phyloP scores from a whole-genome alignment of 2,113 vertebrate genomes.

The Orientallactaga bullata region DNA sequence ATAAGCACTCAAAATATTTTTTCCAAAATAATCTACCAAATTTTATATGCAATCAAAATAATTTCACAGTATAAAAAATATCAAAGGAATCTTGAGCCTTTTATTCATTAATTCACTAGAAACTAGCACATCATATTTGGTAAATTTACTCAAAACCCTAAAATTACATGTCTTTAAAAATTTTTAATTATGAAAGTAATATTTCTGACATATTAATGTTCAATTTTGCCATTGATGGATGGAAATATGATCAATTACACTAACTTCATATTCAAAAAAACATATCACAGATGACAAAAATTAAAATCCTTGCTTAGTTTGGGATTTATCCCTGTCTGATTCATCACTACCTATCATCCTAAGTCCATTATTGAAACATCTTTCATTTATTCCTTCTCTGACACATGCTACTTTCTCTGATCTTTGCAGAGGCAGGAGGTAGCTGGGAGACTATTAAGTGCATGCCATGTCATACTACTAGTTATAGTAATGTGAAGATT shows the following conservation, averaged over 20 bases:
- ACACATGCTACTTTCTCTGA: background rate
- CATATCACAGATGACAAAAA: background rate
- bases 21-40: conserved; percentile 20
- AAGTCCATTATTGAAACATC: background rate
- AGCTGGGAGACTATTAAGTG: background rate
- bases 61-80: conserved; percentile 45
- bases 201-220: conserved; percentile 32
- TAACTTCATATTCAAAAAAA: background rate
- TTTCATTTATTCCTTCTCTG: background rate
- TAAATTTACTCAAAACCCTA: background rate
- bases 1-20: conserved; percentile 46
- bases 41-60: conserved; percentile 6
- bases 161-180: background rate
- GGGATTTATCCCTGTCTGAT: background rate
- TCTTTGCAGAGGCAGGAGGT: background rate
- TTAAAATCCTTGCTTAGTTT: background rate
- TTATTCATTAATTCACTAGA: conserved; percentile 48
- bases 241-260: background rate
- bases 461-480: background rate
- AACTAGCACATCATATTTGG: conserved; percentile 41
- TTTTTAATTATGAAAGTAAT: conserved; percentile 15
- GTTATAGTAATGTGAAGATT: background rate
- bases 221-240: background rate
- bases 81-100: background rate
- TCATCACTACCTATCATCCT: background rate